These are phyloP conservation scores for Neolamprologus sp. DNA, from an alignment of 2,113 vertebrate species.

Conservation along the genomic window DNA sequence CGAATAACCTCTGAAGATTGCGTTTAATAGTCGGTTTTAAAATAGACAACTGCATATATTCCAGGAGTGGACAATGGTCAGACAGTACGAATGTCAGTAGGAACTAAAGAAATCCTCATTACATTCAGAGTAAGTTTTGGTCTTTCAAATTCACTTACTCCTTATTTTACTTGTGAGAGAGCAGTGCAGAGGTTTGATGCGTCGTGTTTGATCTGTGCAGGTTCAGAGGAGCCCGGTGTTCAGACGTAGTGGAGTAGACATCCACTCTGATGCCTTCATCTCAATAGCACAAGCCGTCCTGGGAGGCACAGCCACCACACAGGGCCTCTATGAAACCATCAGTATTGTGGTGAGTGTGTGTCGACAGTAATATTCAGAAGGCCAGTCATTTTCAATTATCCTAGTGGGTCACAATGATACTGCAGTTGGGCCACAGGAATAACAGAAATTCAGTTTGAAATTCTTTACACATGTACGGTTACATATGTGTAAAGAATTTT, in stretches of 20 bases:
- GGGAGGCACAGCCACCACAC: conserved; percentile 81
- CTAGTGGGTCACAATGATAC: neutral
- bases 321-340: conserved; percentile 84
- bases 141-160: rapidly evolving
- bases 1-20: neutral
- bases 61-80: conserved; percentile 90
- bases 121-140: conserved; percentile 82
- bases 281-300: conserved; percentile 90
- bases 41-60: neutral
- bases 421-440: neutral
- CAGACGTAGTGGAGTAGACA: conserved; percentile 80
- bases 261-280: conserved; percentile 86
- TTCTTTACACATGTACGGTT: neutral
- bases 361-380: neutral
- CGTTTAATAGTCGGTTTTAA: neutral
- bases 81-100: conserved; percentile 87
- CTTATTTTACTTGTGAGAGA: neutral
- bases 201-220: conserved; percentile 47
- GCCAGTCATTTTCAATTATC: neutral
- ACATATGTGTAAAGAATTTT: neutral
- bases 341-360: conserved; percentile 75
- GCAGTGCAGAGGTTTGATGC: neutral
- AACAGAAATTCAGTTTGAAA: neutral
- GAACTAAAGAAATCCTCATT: conserved; percentile 85
- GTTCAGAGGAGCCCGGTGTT: conserved; percentile 90